Base-by-base conservation (phyloP, 2,797 vertebrate species). In the Enteromius radiatus region DNA sequence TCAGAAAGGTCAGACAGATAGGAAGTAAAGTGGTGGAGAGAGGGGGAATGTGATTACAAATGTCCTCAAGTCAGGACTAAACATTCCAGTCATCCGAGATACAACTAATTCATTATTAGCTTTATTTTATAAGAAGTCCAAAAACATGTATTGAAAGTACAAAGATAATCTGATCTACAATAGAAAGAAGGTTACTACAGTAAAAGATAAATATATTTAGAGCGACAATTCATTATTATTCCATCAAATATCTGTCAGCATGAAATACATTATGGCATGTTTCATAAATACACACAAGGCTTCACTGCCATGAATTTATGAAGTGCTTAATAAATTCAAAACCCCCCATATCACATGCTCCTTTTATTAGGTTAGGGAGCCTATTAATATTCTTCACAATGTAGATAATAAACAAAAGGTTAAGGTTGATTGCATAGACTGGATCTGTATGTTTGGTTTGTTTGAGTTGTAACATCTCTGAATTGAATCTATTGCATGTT, bases 321-420 rank as follows among this genome's bases (percentile, higher is more conserved):
- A 75, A 67, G 80, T 74, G 45, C 82, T 78, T 76, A 75, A 45
- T 84, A 36, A 71, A 45, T 47, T 54, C 49, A 69, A 47, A 52
- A 49, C 21, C 26, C 69, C 52, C 38, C 69, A 59, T 76, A 43
- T 86, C 85, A 86, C 80, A 85, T 78, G 67, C 75, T 52, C 69
- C 67, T 85, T 43, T 54, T 54, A 70, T 73, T 78, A 59, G 65
- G 28, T 31, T 68, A 47, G 64, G 45, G 56, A 59, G 17, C 69
- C 83, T 75, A 83, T 84, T 85, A 83, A 84, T 76, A 80, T 77
- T 75, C 31, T 85, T 85, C 71, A 78, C 86, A 86, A 80, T 56
- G 69, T 83, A 76, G 71, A 84, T 47, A 76, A 41, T 67, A 26
- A 56, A 41, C 12, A 82, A 47, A 80, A 28, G 23, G 17, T 41